Percentiles rank a stretch among this genome's conserved stretches.
Conservation (phyloP, 2,113 vertebrate species). For the Columbina picui region DNA sequence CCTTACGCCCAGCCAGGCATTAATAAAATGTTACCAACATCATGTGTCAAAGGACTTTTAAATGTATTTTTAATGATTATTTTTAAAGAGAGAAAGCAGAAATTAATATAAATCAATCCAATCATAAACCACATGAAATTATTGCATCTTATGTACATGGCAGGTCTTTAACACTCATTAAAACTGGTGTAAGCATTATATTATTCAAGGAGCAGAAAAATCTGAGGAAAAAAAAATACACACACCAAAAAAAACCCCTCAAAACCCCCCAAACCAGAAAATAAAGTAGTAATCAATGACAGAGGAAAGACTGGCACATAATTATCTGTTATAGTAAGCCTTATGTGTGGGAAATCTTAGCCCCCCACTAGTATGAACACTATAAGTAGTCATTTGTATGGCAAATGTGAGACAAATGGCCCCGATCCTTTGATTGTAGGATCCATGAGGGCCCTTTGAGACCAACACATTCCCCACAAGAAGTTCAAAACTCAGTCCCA, state of each 20-base stretch:
- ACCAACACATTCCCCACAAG: fast-evolving
- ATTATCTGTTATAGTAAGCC: background rate
- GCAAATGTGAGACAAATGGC: background rate
- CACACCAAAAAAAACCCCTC: background rate
- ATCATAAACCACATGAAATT: background rate
- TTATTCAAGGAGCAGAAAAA: background rate
- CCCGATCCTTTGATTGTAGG: background rate
- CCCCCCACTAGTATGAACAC: background rate
- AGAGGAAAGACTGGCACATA: background rate
- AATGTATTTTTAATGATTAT: background rate
- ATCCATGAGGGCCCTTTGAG: background rate
- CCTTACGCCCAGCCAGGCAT: slow-evolving; percentile 1
- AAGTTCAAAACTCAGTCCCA: background rate
- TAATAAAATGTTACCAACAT: slow-evolving; percentile 30
- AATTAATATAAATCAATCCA: background rate
- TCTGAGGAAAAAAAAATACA: background rate
- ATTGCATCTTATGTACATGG: background rate
- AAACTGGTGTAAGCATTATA: background rate
- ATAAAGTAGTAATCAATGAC: background rate
- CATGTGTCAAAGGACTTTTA: background rate
- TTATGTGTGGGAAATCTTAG: background rate
- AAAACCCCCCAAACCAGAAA: background rate
- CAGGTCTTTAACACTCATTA: background rate
- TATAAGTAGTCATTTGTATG: background rate
- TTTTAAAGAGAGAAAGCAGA: background rate